Evolutionary conservation across 2,113 vertebrate genomes (phyloP).

Genomic region (Myotis lucifugus): DNA sequence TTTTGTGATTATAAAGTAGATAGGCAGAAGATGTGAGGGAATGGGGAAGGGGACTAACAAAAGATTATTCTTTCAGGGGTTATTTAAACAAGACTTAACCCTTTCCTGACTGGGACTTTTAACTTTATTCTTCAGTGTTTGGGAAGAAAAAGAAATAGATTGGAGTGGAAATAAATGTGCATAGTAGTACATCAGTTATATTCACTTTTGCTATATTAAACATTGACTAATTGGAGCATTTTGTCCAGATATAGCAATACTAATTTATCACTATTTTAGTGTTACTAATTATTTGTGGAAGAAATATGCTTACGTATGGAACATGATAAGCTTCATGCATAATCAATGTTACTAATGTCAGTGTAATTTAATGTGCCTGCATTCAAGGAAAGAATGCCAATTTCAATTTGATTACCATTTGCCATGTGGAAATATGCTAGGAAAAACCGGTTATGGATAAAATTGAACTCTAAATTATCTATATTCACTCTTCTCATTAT

Average conservation of each 20-base stretch:
- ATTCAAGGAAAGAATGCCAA: constrained; percentile 60
- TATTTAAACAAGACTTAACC: constrained; percentile 55
- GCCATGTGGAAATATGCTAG: constrained; percentile 68
- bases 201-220: neutral
- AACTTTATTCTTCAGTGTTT: constrained; percentile 61
- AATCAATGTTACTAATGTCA: constrained; percentile 70
- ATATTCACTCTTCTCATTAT: constrained; percentile 67
- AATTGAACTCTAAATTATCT: constrained; percentile 79
- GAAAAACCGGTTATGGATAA: constrained; percentile 75
- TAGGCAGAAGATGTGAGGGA: neutral
- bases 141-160: neutral
- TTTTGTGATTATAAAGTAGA: constrained; percentile 18
- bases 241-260: fast-evolving
- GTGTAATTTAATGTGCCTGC: constrained; percentile 67
- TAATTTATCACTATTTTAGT: constrained; percentile 22
- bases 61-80: constrained; percentile 42
- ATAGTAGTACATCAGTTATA: neutral
- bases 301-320: constrained; percentile 68
- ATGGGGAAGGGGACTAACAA: constrained; percentile 1
- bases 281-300: constrained; percentile 34
- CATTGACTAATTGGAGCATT: neutral
- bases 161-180: neutral
- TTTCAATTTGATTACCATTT: constrained; percentile 66
- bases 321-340: constrained; percentile 68
- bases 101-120: constrained; percentile 57